A percentile compares a stretch with the other conserved stretches of the same genome.
Evolutionary conservation across 2,113 vertebrate species (phyloP).

Genomic region (Mola mola): DNA sequence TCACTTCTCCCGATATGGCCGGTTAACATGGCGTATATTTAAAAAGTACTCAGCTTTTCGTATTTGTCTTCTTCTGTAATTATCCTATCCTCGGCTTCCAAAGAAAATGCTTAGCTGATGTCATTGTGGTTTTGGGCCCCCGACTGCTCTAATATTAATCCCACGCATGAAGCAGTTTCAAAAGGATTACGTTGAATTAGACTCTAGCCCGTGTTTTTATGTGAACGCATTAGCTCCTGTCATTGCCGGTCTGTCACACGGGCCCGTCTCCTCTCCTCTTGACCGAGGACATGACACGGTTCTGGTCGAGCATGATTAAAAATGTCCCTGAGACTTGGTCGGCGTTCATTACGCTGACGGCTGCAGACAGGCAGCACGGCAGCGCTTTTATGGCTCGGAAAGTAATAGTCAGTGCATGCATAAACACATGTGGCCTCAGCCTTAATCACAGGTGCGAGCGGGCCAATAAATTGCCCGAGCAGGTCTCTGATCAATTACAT

Average conservation of each 20-base stretch:
- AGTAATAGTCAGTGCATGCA: conserved; percentile 60
- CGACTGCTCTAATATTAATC: conserved; percentile 74
- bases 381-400: conserved; percentile 10
- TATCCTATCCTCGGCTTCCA: conserved; percentile 72
- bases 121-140: conserved; percentile 78
- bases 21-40: conserved; percentile 74
- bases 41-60: conserved; percentile 79
- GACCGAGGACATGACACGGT: conserved; percentile 67
- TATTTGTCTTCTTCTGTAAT: conserved; percentile 80
- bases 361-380: conserved; percentile 32
- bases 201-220: conserved; percentile 56
- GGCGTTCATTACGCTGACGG: conserved; percentile 56
- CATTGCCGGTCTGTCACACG: conserved; percentile 53
- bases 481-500: conserved; percentile 81
- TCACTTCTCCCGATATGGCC: conserved; percentile 59
- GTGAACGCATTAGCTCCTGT: conserved; percentile 62
- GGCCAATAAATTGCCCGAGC: conserved; percentile 81
- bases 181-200: conserved; percentile 69
- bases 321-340: conserved; percentile 51
- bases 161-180: conserved; percentile 62
- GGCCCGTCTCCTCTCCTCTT: conserved; percentile 39
- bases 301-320: conserved; percentile 58
- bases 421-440: conserved; percentile 70
- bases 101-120: conserved; percentile 77
- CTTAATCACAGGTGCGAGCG: conserved; percentile 81